Base-by-base conservation (phyloP, 2,113 vertebrate species). In the Mus spicilegus region DNA sequence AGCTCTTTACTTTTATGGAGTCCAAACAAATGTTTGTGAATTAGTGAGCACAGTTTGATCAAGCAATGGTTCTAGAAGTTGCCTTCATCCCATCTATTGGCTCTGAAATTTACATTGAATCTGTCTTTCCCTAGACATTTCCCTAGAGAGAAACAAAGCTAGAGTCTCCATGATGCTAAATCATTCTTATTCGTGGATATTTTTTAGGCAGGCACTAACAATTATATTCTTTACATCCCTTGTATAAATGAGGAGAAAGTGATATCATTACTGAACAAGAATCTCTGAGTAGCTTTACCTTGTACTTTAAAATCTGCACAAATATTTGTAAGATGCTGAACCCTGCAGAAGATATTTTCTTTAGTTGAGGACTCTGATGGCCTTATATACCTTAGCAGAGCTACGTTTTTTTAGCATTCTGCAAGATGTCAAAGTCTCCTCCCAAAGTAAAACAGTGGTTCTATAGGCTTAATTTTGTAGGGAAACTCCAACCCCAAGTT, bases 361-460 rank as follows among this genome's bases (percentile, higher is more conserved):
- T 80, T 61, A 75, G 46, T 1, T 39, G 80, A 94, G 17, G 7
- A 69, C 33, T 49, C 19, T 13, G n/a, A 22, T 91, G 56, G 1
- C 17, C 14, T 65, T 86, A 11, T 67, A 12, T 20, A 13, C 77
- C 84, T 86, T 72, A 51, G 26, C n/a, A n/a, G 46, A 81, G 24
- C 9, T 65, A 24, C 56, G 42, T 2, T 67, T 51, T 58, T 46
- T 61, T 36, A 39, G 12, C 10, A 61, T 69, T 65, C 14, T 70
- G 26, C 30, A 14, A 39, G 33, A 87, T 8, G 13, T 17, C 20
- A 7, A 82, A 7, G 5, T 54, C 69, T 69, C 87, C 10, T 84
- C 75, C 65, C 76, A 94, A 96, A 91, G 36, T 63, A 49, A 94
- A 94, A 73, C 0, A 39, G 20, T 61, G 61, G 87, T 61, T 67